Percentiles rank a stretch among this genome's conserved stretches.
Evolutionary conservation across 1,140 invertebrate species (phyloP).

Genomic region (Diorhabda elongata): DNA sequence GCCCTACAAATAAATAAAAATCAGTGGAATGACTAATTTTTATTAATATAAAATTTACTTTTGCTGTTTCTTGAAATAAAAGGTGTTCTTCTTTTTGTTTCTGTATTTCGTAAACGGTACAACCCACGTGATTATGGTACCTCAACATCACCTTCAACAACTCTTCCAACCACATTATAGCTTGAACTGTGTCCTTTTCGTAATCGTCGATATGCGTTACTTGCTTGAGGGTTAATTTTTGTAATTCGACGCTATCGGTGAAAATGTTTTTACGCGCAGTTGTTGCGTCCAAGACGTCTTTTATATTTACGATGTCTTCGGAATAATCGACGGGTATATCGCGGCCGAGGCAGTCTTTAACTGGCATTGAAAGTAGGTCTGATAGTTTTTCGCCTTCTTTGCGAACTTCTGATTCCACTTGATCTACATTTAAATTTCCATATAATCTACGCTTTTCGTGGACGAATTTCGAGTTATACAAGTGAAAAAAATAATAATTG

Average conservation of each 20-base stretch:
- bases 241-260: slow-evolving; percentile 62
- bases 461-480: too few relatives aligned
- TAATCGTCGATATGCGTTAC: slow-evolving; percentile 69
- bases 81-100: slow-evolving; percentile 70
- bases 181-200: slow-evolving; percentile 71
- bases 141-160: slow-evolving; percentile 66
- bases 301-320: slow-evolving; percentile 66
- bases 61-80: slow-evolving; percentile 72
- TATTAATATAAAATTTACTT: slow-evolving; percentile 47
- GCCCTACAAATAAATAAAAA: slow-evolving; percentile 51
- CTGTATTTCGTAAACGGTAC: slow-evolving; percentile 68
- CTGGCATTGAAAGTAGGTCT: slow-evolving; percentile 73
- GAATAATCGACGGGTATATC: slow-evolving; percentile 70
- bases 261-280: slow-evolving; percentile 62
- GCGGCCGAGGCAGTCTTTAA: slow-evolving; percentile 72
- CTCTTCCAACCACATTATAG: slow-evolving; percentile 70
- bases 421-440: slow-evolving; percentile 47
- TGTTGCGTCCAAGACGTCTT: slow-evolving; percentile 63
- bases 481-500: too few relatives aligned
- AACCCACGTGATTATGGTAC: slow-evolving; percentile 68
- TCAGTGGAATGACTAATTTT: background rate
- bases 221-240: slow-evolving; percentile 72
- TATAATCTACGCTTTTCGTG: too few relatives aligned
- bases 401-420: slow-evolving; percentile 63
- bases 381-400: slow-evolving; percentile 74